Evolutionary conservation across 1,140 invertebrate species (phyloP), one percentile per base, ranked within the genome.

Genomic region (Ephestia elutella): DNA sequence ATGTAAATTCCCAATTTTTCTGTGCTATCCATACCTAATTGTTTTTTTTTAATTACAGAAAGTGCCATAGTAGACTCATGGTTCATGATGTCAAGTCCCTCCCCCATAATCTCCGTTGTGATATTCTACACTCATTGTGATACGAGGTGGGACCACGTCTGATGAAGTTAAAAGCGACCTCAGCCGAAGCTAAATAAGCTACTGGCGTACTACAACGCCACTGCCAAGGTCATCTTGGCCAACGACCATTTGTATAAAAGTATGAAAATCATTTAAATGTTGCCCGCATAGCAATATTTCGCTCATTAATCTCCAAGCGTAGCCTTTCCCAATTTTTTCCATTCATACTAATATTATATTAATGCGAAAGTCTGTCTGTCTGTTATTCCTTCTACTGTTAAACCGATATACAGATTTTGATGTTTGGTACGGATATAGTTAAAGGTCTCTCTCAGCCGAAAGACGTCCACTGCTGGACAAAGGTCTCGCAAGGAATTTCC

Each of bases 1-100:
- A n/a, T n/a, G n/a, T n/a, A n/a, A n/a, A n/a, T n/a, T n/a, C n/a
- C n/a, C n/a, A n/a, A n/a, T n/a, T n/a, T n/a, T n/a, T n/a, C n/a
- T n/a, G n/a, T n/a, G n/a, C n/a, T 25, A 25, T 25, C 7, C 21
- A 8, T 32, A 32, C 11, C 8, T 1, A 32, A 32, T 32, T 32
- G 3, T 32, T 32, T 32, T 32, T 8, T 11, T 32, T 8, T 32
- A 10, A 10, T 32, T 15, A 15, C 38, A 73, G 7, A 66, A 96
- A 96, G 97, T 92, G 92, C 93, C 4, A 89, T 96, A 64, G 96
- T 96, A 10, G 91, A 91, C 61, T 93, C 95, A 55, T 98, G 96
- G 96, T 93, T 96, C 64, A 90, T 98, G 55, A 93, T 96, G 81
- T 91, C 93, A 30, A 92, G 93, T 32, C 95, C 95, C 8, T 92